Base-by-base conservation (phyloP, 2,797 vertebrate species). In the Sparus aurata region DNA sequence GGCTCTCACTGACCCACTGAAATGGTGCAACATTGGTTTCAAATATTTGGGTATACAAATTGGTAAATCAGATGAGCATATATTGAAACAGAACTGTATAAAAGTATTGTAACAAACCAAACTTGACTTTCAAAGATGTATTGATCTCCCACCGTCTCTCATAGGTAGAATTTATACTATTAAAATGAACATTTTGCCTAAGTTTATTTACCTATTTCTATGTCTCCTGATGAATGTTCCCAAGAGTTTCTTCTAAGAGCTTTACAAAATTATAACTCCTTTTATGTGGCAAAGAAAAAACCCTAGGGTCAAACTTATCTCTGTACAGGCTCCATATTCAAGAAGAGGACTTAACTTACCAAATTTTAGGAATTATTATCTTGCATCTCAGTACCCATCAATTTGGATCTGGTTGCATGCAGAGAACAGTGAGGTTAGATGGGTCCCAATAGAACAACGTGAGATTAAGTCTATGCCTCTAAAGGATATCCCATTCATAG, bases 41-140 rank as follows among this genome's bases (percentile, higher is more conserved):
- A 74, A 41, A 41, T 74, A 66, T 41, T n/a, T 66, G 16, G 45
- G 73, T 25, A 50, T 75, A 18, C n/a, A 27, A 20, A 38, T 65
- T 12, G 9, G 41, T 0, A 25, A 49, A 22, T 22, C 61, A 3
- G 10, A 58, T 3, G 18, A 4, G 5, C 7, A 58, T 9, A 58
- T 58, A 60, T 66, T 66, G 50, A 58, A 64, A 25, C 7, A 75
- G 1, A 67, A 66, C 1, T 52, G 59, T 23, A 27, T 20, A 25
- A 59, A 75, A 20, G 7, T 65, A 25, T 15, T 66, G 20, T 52
- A 74, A 23, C 25, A 49, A 74, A 74, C 52, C 1, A 73, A 57
- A 55, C 2, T 20, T 34, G 6, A 74, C 10, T 1, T 63, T 12
- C 12, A 65, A 23, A 47, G 61, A 65, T 65, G 61, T 43, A 58